phyloP scores from a whole-genome alignment of 2,797 vertebrate species.

The Characodon lateralis region DNA sequence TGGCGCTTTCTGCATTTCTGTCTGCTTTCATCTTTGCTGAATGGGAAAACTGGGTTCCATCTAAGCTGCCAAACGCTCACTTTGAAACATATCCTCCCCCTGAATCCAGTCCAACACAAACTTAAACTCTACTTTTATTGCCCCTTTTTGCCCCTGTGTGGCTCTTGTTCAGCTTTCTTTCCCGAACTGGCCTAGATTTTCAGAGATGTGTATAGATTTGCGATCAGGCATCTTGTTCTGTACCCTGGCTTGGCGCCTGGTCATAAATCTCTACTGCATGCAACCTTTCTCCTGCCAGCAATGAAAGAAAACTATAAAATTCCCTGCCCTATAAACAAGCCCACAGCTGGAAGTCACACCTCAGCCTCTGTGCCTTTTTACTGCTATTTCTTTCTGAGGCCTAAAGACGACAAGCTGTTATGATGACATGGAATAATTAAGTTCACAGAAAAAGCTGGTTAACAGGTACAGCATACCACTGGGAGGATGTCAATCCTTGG shows the following conservation, averaged over 20 bases:
- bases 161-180: constrained; percentile 26
- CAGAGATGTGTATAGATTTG: constrained; percentile 27
- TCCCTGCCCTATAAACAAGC: constrained; percentile 28
- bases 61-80: constrained; percentile 54
- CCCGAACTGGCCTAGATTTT: constrained; percentile 11
- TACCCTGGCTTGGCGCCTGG: constrained; percentile 9
- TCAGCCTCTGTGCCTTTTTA: constrained; percentile 30
- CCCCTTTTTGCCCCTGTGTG: constrained; percentile 10
- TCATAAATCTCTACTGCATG: constrained; percentile 31
- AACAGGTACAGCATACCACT: constrained; percentile 49
- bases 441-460: constrained; percentile 34
- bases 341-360: constrained; percentile 27
- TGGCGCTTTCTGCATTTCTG: constrained; percentile 16
- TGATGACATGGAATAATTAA: constrained; percentile 43
- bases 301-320: constrained; percentile 18
- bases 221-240: constrained; percentile 15
- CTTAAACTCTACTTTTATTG: constrained; percentile 31
- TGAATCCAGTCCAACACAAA: constrained; percentile 27
- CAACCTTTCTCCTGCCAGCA: too few species aligned
- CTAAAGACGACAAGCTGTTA: constrained; percentile 38
- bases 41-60: constrained; percentile 38
- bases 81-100: constrained; percentile 43
- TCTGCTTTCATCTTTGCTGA: constrained; percentile 47
- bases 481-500: constrained; percentile 37
- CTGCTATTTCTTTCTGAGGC: constrained; percentile 19